Base-by-base conservation (phyloP, 2,113 vertebrate species). In the Dromas ardeola region DNA sequence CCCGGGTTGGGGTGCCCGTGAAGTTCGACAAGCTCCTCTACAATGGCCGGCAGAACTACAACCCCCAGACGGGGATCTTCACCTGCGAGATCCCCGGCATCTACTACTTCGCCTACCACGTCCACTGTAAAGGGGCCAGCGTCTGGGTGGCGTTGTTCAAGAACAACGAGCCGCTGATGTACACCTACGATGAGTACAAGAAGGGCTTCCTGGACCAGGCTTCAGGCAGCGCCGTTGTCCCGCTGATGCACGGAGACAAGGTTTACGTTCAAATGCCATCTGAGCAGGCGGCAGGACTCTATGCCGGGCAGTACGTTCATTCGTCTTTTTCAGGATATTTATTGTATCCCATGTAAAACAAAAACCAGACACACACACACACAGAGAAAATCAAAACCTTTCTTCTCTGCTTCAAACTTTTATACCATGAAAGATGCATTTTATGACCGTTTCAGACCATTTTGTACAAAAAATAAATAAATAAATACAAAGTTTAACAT, bases 291-390 rank as follows among this genome's bases (percentile, higher is more conserved):
- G 98, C 99, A 7, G 99, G 99, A 98, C 99, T 99, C 94, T 99
- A 99, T 45, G 99, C 99, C 0, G 99, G 99, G 93, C 99, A 99
- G 82, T 99, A 99, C 2, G 99, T 99, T 89, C 99, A 99, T 88
- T 99, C 99, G 0, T 99, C 99, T 49, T 99, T 99, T 98, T 99
- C 99, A 97, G 99, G 99, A 94, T 99, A 99, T 99, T 98, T 99
- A 98, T 98, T 99, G 97, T 99, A 99, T 98, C 98, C 99, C 79
- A 99, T 99, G 98, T 99, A 98, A 98, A 95, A 83, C 74, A 81
- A 49, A 89, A 81, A 71, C 26, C 89, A 88, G 42, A 81, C 88
- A 83, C 10, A 81, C 88, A 76, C 93, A 71, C 59, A 69, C 50
- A 93, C 50, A 88, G n/a, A 69, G 73, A 36, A 30, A 63, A 61